These are phyloP conservation scores for Indicator indicator DNA, from an alignment of 2,113 vertebrate species.

Conservation along the genomic window DNA sequence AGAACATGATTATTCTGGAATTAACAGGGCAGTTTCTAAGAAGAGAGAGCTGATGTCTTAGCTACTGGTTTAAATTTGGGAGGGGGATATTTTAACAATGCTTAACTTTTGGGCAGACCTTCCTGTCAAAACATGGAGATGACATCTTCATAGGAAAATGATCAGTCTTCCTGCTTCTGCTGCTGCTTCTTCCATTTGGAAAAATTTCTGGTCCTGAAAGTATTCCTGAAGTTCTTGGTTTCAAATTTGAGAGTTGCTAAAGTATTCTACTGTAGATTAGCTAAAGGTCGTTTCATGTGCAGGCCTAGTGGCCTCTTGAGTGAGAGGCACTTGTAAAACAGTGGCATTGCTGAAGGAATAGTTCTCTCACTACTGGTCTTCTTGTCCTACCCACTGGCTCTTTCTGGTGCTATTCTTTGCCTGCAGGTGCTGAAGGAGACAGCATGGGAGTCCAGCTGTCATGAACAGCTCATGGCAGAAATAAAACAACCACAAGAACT, in stretches of 20 bases:
- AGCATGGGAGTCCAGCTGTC: not conserved
- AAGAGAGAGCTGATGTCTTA: not conserved
- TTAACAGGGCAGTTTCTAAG: not conserved
- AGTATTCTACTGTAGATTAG: not conserved
- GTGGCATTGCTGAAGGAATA: not conserved
- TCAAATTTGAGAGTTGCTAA: not conserved
- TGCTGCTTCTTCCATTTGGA: not conserved
- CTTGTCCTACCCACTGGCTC: not conserved
- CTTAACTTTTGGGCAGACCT: not conserved
- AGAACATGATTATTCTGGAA: not conserved
- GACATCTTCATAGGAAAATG: not conserved
- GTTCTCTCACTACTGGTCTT: not conserved
- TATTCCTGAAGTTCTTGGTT: not conserved
- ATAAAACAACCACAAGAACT: not conserved
- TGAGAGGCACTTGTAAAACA: not conserved
- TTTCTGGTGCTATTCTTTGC: not conserved
- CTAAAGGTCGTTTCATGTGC: not conserved
- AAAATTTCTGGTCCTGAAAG: not conserved
- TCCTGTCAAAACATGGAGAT: not conserved
- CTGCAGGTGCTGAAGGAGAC: constrained; percentile 32
- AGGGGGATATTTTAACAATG: not conserved
- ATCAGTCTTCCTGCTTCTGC: not conserved
- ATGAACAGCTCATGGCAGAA: constrained; percentile 41
- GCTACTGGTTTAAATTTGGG: not conserved
- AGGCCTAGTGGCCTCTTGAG: not conserved